Conservation (phyloP, 2,113 vertebrate genomes). For the Lepus europaeus region DNA sequence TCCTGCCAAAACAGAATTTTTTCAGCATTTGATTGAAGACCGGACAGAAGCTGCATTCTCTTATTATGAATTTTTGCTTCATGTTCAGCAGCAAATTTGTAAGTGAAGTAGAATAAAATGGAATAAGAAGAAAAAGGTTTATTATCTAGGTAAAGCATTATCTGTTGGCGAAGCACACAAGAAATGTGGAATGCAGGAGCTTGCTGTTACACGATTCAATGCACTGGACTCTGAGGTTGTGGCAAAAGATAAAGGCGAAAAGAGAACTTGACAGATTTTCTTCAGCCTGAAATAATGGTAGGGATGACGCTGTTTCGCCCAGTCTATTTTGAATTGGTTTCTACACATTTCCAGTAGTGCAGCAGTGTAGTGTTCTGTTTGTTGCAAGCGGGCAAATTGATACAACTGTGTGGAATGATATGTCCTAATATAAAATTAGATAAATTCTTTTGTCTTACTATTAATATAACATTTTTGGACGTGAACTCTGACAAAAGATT, state of each 20-base stretch:
- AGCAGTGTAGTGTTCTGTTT: slow-evolving; percentile 83
- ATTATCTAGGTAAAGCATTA: slow-evolving; percentile 51
- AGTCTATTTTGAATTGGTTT: slow-evolving; percentile 83
- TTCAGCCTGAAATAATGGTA: slow-evolving; percentile 70
- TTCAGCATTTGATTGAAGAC: slow-evolving; percentile 97
- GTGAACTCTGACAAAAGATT: slow-evolving; percentile 82
- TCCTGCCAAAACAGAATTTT: slow-evolving; percentile 92
- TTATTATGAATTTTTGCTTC: slow-evolving; percentile 96
- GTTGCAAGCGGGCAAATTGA: slow-evolving; percentile 83
- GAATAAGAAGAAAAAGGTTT: slow-evolving; percentile 46
- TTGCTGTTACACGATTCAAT: slow-evolving; percentile 61
- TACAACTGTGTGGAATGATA: slow-evolving; percentile 85
- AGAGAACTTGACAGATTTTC: slow-evolving; percentile 66
- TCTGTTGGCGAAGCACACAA: slow-evolving; percentile 73
- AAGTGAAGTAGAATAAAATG: slow-evolving; percentile 88
- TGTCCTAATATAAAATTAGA: slow-evolving; percentile 84
- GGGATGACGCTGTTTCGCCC: slow-evolving; percentile 73
- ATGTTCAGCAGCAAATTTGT: slow-evolving; percentile 95
- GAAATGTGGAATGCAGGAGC: slow-evolving; percentile 53
- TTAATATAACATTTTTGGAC: slow-evolving; percentile 85
- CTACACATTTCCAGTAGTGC: slow-evolving; percentile 83
- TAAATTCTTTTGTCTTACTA: slow-evolving; percentile 81
- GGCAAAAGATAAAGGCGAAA: slow-evolving; percentile 45
- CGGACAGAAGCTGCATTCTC: slow-evolving; percentile 94
- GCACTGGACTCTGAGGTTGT: slow-evolving; percentile 74